Conservation (phyloP, 30 jellyfish, hydroid and myxozoan genomes). For the Chironex yamaguchii region DNA sequence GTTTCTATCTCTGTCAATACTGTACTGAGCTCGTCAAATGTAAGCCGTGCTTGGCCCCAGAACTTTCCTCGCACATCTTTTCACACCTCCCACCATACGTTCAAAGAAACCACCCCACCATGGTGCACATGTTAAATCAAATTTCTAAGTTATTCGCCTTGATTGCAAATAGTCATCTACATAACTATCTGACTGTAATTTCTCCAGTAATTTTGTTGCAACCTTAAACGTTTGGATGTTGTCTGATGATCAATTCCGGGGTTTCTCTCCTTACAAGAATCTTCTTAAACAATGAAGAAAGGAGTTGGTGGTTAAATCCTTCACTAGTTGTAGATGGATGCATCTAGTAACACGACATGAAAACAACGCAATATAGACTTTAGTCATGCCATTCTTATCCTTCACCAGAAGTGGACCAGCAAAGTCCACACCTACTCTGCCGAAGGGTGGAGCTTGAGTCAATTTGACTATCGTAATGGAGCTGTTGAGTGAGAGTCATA, state of each 20-base stretch:
- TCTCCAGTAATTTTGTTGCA: not conserved
- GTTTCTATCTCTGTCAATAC: not conserved
- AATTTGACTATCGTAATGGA: not conserved
- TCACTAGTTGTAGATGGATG: not conserved
- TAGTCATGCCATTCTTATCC: not conserved
- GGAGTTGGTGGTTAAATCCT: not conserved
- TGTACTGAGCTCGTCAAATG: not conserved
- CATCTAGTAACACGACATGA: not conserved
- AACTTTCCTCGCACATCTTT: not conserved
- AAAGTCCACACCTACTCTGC: not conserved
- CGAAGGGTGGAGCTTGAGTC: not conserved
- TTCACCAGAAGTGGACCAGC: not conserved
- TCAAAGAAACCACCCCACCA: not conserved
- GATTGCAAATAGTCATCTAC: not conserved
- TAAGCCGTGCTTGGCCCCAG: not conserved
- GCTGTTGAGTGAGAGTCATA: not conserved
- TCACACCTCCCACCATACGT: slow-evolving; percentile 1
- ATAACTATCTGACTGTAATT: not conserved
- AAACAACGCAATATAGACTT: not conserved
- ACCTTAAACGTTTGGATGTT: not conserved
- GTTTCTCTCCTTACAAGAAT: not conserved
- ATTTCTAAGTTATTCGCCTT: not conserved
- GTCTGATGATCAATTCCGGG: not conserved
- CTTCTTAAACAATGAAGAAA: not conserved
- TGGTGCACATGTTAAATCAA: not conserved